Percentiles rank a stretch among this genome's conserved stretches.
Evolutionary conservation across 2,888 invertebrate species (phyloP).

Genomic region (Polyploca ridens): DNA sequence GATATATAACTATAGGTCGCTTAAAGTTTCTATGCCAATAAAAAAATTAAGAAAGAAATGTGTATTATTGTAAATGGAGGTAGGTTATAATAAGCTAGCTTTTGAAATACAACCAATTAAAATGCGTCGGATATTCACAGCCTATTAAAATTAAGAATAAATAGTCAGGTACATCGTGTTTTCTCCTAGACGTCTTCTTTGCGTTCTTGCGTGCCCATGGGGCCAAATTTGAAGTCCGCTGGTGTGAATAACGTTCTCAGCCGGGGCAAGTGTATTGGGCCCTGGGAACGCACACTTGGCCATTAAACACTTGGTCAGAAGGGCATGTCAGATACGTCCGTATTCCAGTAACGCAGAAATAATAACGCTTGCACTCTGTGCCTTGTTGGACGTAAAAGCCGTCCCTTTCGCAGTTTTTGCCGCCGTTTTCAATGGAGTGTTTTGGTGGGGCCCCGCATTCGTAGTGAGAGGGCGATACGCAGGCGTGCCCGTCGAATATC

Average conservation of each 20-base stretch:
- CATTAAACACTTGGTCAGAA: slow-evolving; percentile 80
- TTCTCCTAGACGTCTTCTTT: slow-evolving; percentile 26
- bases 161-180: slow-evolving; percentile 64
- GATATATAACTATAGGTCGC: slow-evolving; percentile 63
- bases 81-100: slow-evolving; percentile 15
- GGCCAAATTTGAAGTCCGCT: slow-evolving; percentile 29
- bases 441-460: slow-evolving; percentile 66
- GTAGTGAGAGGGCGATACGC: slow-evolving; percentile 71
- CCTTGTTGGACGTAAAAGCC: slow-evolving; percentile 83
- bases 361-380: slow-evolving; percentile 81
- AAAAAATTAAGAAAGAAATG: slow-evolving; percentile 54
- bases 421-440: slow-evolving; percentile 51
- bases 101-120: background rate
- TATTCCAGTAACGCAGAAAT: slow-evolving; percentile 82
- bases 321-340: slow-evolving; percentile 80
- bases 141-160: slow-evolving; percentile 11
- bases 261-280: slow-evolving; percentile 77
- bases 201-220: slow-evolving; percentile 21
- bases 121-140: slow-evolving; percentile 3
- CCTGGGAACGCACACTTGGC: slow-evolving; percentile 80
- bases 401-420: slow-evolving; percentile 68
- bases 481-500: slow-evolving; percentile 84
- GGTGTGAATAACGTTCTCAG: slow-evolving; percentile 40
- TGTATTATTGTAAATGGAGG: slow-evolving; percentile 47
- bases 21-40: slow-evolving; percentile 78